These are phyloP conservation scores for Nemoura dubitans DNA, from an alignment of 2,888 invertebrate species.

Conservation along the genomic window DNA sequence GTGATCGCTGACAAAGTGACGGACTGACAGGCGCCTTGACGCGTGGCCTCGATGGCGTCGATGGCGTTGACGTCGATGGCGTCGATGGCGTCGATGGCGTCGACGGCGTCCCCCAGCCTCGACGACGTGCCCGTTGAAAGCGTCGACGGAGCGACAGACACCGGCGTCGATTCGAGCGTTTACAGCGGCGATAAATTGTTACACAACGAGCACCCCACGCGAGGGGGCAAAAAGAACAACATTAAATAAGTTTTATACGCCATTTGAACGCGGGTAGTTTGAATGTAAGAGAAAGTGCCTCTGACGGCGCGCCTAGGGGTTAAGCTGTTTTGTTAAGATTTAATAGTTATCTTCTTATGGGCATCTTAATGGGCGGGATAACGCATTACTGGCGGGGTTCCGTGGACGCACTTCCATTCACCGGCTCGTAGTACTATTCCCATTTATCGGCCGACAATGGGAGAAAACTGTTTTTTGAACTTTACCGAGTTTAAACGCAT, in stretches of 20 bases:
- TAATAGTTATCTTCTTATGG: constrained; percentile 4
- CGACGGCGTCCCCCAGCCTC: background rate
- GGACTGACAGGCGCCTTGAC: constrained; percentile 24
- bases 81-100: constrained; percentile 17
- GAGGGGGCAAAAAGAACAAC: background rate
- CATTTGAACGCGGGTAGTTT: background rate
- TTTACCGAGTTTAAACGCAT: background rate
- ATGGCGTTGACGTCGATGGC: background rate
- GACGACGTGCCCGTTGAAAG: background rate
- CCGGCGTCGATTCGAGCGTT: background rate
- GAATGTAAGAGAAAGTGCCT: background rate
- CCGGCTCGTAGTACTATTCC: background rate
- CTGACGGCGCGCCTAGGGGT: background rate
- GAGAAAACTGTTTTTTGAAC: constrained; percentile 12
- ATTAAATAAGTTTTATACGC: background rate
- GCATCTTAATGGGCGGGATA: background rate
- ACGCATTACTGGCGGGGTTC: background rate
- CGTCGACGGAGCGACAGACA: background rate
- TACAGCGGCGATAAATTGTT: background rate
- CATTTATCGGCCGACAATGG: constrained; percentile 4
- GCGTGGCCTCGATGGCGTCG: background rate
- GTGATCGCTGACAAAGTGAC: constrained; percentile 31
- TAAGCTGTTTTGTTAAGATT: background rate
- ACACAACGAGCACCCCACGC: background rate
- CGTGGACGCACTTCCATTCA: background rate